A percentile compares a stretch with the other conserved stretches of the same genome.
Conservation (phyloP, 1,140 invertebrate genomes). For the Nilaparvata lugens region DNA sequence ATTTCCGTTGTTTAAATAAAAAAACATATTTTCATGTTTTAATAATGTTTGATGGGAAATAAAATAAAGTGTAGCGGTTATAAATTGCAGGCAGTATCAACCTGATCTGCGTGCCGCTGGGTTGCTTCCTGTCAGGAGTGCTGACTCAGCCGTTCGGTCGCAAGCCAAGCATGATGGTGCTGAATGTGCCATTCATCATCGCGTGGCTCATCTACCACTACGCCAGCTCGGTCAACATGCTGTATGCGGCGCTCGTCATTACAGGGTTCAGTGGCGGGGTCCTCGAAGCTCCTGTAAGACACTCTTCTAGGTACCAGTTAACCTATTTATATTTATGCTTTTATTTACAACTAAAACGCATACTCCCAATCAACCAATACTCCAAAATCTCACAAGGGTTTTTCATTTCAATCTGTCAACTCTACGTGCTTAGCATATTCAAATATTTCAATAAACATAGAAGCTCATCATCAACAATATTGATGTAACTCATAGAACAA, state of each 20-base stretch:
- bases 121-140: constrained; percentile 59
- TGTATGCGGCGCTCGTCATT: constrained; percentile 55
- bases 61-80: no score
- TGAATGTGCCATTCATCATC: constrained; percentile 58
- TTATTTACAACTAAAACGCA: no score
- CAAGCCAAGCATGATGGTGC: constrained; percentile 54
- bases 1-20: no score
- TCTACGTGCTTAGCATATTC: no score
- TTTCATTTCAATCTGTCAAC: no score
- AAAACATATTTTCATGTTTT: no score
- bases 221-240: constrained; percentile 43
- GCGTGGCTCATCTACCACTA: constrained; percentile 63
- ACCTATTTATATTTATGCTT: not conserved
- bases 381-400: no score
- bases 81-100: constrained; percentile 64
- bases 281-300: constrained; percentile 63
- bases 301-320: constrained; percentile 10
- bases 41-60: no score
- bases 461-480: no score
- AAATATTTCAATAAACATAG: no score
- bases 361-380: no score
- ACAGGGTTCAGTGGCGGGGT: constrained; percentile 63
- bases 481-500: no score
- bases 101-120: constrained; percentile 62
- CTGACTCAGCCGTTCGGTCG: constrained; percentile 58